Percentiles rank a stretch among this genome's conserved stretches.
These are phyloP conservation scores for Bombus fervidus DNA, from an alignment of 1,140 invertebrate species.

Conservation along the genomic window DNA sequence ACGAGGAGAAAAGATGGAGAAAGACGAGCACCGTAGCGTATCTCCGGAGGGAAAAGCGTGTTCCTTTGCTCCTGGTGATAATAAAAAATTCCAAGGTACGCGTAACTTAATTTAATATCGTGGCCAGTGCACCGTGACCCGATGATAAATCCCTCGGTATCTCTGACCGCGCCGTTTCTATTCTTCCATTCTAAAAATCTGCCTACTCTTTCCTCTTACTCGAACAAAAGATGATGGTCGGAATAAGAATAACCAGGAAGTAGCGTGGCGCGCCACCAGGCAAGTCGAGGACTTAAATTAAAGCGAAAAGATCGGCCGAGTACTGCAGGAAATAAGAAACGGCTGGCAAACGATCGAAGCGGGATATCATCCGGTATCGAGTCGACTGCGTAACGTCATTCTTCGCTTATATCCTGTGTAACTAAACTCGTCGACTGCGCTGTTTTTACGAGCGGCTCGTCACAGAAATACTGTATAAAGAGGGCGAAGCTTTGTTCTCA, in stretches of 20 bases:
- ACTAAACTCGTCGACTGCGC: not conserved
- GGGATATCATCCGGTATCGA: conserved; percentile 18
- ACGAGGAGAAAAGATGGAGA: not conserved
- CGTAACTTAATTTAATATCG: conserved; percentile 74
- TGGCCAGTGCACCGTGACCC: conserved; percentile 46
- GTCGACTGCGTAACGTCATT: not conserved
- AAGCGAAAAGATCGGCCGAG: conserved; percentile 6
- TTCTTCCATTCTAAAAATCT: conserved; percentile 50
- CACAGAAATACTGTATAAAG: not conserved
- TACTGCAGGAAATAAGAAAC: conserved; percentile 27
- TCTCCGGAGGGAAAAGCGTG: conserved; percentile 26
- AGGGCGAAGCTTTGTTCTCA: conserved; percentile 23
- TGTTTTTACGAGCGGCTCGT: conserved; percentile 16
- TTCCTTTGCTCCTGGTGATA: conserved; percentile 56
- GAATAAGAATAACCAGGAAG: conserved; percentile 66
- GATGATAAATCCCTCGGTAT: conserved; percentile 69
- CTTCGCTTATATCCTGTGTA: not conserved
- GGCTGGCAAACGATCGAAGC: not conserved
- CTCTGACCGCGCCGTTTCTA: conserved; percentile 40
- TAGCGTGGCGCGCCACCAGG: conserved; percentile 30
- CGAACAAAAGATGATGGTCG: conserved; percentile 72
- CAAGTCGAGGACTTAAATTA: conserved; percentile 49
- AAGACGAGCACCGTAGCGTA: conserved; percentile 22
- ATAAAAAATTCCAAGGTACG: conserved; percentile 69
- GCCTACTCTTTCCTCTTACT: conserved; percentile 42